phyloP scores from a whole-genome alignment of 2,113 vertebrate genomes.

The Sigmodon hispidus region DNA sequence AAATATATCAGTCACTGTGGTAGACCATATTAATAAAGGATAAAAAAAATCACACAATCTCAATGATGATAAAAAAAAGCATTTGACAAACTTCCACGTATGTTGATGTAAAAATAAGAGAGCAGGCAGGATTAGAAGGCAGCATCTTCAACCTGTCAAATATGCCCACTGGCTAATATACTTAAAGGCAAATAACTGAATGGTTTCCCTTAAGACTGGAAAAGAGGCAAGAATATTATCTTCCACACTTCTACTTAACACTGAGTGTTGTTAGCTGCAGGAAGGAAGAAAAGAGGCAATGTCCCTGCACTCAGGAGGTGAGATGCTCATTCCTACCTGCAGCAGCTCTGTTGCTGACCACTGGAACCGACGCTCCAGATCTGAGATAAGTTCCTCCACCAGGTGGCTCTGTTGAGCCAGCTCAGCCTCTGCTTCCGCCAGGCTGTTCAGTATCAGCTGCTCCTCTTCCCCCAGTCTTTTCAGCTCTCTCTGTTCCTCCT shows the following conservation, averaged over 20 bases:
- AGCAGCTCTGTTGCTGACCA: conserved; percentile 36
- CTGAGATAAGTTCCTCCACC: conserved; percentile 57
- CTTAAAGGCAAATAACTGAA: neutral
- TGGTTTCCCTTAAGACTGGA: neutral
- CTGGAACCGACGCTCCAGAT: neutral
- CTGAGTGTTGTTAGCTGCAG: neutral
- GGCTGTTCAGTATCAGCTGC: neutral
- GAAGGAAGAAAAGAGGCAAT: neutral
- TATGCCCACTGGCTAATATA: neutral
- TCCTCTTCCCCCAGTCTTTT: conserved; percentile 52
- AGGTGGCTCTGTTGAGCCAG: conserved; percentile 48
- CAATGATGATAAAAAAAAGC: neutral
- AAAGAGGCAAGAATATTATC: neutral
- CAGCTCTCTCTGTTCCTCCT: conserved; percentile 56
- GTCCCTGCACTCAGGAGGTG: neutral
- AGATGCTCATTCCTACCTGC: conserved; percentile 40
- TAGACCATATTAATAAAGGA: neutral
- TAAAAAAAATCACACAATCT: conserved; percentile 1
- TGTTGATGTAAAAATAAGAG: neutral
- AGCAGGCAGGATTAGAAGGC: neutral
- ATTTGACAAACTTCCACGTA: neutral
- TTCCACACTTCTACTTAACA: neutral
- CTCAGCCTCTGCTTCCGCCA: conserved; percentile 25
- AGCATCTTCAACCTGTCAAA: neutral
- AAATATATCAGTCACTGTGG: neutral